Evolutionary conservation across 2,797 vertebrate species (phyloP), one percentile per base, ranked within the genome.

Genomic region (Enoplosus armatus): DNA sequence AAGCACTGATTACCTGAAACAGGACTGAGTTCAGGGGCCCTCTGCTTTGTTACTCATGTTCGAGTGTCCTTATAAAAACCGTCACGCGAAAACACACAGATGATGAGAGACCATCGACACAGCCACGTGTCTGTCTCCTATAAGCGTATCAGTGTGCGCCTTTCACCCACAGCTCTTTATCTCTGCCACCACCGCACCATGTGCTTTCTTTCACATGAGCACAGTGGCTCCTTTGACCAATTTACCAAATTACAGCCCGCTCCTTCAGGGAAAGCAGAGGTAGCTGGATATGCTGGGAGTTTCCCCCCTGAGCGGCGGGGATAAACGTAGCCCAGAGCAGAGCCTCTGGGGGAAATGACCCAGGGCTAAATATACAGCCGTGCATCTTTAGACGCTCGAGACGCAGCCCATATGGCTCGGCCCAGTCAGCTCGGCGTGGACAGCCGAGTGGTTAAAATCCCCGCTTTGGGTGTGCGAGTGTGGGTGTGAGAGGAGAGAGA

Each of bases 331-430:
- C 68, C 68, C 27, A 39, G 9, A 71, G 79, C 80, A 50, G 59
- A 66, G 72, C 51, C 82, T 88, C 77, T 59, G 18, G 80, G 80
- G 81, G 84, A 86, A 92, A 90, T 63, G 86, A 83, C 85, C 82
- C 58, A 39, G 80, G 74, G 84, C 89, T 93, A 93, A 92, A 93
- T 91, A 91, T 92, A 92, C 70, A 80, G 79, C 69, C 15, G 69
- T 70, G 72, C 78, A 76, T 83, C 84, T 89, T 84, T 43, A 56
- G 53, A 76, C n/a, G 81, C 71, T 70, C 0, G 11, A 86, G 84
- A 90, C 87, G 29, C 84, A 82, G 77, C 75, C 87, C 86, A 75
- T 85, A 86, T 64, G 70, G 86, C 65, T 48, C 22, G 33, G 82
- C 79, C 69, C 80, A 37, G 81, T 41, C 62, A 18, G 70, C 79